These are phyloP conservation scores for Drosophila fulvimacula DNA, from an alignment of 2,888 invertebrate species.

Conservation along the genomic window DNA sequence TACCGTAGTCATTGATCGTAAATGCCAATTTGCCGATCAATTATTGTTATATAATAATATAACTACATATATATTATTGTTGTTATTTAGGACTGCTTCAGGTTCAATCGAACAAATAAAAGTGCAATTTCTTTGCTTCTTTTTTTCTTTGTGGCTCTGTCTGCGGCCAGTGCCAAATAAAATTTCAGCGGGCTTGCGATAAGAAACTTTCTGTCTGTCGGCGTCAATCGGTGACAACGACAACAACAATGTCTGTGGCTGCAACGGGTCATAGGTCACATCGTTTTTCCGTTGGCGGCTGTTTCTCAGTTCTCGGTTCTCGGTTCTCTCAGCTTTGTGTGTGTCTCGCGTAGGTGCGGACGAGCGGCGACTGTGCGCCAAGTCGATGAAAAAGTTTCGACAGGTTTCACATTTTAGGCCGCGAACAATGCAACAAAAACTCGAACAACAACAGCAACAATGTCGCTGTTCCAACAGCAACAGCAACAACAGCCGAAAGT, in stretches of 20 bases:
- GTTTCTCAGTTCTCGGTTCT: slow-evolving; percentile 6
- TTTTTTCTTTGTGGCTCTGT: background rate
- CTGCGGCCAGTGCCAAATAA: slow-evolving; percentile 9
- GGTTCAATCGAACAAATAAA: background rate
- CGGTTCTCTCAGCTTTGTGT: slow-evolving; percentile 31
- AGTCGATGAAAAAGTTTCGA: slow-evolving; percentile 72
- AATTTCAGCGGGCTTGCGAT: slow-evolving; percentile 24
- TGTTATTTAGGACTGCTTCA: background rate
- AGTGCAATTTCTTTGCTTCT: background rate
- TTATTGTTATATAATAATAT: too few relatives aligned
- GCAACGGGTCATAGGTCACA: slow-evolving; percentile 26
- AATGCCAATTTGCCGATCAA: too few relatives aligned
- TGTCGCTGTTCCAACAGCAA: slow-evolving; percentile 12
- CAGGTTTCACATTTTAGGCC: slow-evolving; percentile 73
- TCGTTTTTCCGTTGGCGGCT: slow-evolving; percentile 15
- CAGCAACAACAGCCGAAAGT: background rate
- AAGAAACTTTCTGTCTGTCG: slow-evolving; percentile 41
- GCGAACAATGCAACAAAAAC: slow-evolving; percentile 58
- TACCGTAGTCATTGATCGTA: too few relatives aligned
- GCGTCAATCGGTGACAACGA: slow-evolving; percentile 28
- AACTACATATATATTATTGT: background rate
- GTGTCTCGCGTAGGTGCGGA: slow-evolving; percentile 43
- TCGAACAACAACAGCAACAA: slow-evolving; percentile 10
- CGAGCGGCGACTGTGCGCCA: slow-evolving; percentile 31
- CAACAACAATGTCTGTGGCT: slow-evolving; percentile 18